Conservation (phyloP, 2,888 invertebrate species). For the Cremastinae sp. region DNA sequence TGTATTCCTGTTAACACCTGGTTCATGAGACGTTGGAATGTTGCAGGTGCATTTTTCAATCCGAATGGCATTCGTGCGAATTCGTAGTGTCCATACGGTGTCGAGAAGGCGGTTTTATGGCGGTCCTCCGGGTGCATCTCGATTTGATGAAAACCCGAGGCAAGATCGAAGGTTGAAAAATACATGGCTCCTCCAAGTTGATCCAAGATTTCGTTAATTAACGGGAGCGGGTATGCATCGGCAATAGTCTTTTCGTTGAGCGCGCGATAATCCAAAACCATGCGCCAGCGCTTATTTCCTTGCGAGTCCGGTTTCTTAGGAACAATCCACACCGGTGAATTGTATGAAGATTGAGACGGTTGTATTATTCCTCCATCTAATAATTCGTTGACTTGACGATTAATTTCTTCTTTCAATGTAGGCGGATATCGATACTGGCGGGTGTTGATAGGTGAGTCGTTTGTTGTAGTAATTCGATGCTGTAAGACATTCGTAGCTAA, state of each 20-base stretch:
- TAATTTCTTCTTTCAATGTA: constrained; percentile 27
- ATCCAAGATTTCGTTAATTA: constrained; percentile 69
- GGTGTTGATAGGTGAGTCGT: constrained; percentile 34
- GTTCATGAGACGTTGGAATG: constrained; percentile 36
- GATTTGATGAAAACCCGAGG: constrained; percentile 40
- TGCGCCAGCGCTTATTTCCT: constrained; percentile 61
- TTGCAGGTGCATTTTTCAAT: constrained; percentile 41
- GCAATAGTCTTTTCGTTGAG: constrained; percentile 69
- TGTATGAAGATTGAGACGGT: constrained; percentile 69
- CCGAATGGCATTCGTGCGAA: constrained; percentile 37
- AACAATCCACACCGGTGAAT: constrained; percentile 72
- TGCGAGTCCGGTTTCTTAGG: constrained; percentile 69
- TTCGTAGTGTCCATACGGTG: constrained; percentile 41
- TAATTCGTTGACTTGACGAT: constrained; percentile 41
- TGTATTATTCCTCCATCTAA: constrained; percentile 57
- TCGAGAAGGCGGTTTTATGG: constrained; percentile 40
- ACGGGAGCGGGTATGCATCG: constrained; percentile 69
- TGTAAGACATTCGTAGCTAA: constrained; percentile 23
- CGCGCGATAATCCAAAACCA: constrained; percentile 69
- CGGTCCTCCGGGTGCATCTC: constrained; percentile 32
- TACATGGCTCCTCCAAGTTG: constrained; percentile 64
- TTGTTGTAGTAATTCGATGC: constrained; percentile 23
- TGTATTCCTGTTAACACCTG: constrained; percentile 43
- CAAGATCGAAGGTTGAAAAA: constrained; percentile 49
- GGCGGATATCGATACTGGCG: constrained; percentile 46